Conservation (phyloP, 2,113 vertebrate genomes). For the Myiopsitta monachus region DNA sequence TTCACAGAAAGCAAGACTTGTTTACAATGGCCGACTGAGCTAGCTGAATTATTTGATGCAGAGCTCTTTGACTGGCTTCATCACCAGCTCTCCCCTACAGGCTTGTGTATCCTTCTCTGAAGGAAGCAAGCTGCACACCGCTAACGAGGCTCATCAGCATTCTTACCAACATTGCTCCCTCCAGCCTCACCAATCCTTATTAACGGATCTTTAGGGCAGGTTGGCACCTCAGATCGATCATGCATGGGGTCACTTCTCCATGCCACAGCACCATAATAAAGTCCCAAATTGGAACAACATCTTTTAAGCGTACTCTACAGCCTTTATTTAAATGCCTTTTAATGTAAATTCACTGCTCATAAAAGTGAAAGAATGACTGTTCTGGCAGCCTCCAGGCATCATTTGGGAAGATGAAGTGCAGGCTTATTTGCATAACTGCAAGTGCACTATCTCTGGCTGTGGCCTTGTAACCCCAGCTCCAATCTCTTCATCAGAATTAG, state of each 20-base stretch:
- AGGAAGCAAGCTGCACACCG: neutral
- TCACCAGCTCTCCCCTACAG: neutral
- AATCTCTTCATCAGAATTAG: slow-evolving; percentile 17
- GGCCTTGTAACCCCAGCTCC: slow-evolving; percentile 15
- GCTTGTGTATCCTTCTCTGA: neutral
- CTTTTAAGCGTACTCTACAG: neutral
- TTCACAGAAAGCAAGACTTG: neutral
- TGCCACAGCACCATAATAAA: slow-evolving; percentile 23
- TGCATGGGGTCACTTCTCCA: slow-evolving; percentile 18
- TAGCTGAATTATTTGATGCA: neutral
- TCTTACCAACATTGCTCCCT: neutral
- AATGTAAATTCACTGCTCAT: slow-evolving; percentile 52
- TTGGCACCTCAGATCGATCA: slow-evolving; percentile 27
- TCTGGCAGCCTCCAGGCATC: slow-evolving; percentile 45
- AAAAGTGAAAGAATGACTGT: slow-evolving; percentile 52
- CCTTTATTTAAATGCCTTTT: slow-evolving; percentile 55
- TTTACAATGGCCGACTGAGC: neutral
- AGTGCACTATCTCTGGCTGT: neutral
- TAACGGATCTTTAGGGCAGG: slow-evolving; percentile 17
- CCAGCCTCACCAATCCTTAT: slow-evolving; percentile 39
- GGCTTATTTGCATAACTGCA: slow-evolving; percentile 32
- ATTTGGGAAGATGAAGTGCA: slow-evolving; percentile 46
- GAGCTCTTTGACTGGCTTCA: neutral
- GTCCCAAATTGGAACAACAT: slow-evolving; percentile 30
- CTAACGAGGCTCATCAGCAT: slow-evolving; percentile 50